A percentile compares a stretch with the other conserved stretches of the same genome.
These are phyloP conservation scores for Thalassarche chlororhynchos DNA, from an alignment of 2,113 vertebrate genomes.

Conservation along the genomic window DNA sequence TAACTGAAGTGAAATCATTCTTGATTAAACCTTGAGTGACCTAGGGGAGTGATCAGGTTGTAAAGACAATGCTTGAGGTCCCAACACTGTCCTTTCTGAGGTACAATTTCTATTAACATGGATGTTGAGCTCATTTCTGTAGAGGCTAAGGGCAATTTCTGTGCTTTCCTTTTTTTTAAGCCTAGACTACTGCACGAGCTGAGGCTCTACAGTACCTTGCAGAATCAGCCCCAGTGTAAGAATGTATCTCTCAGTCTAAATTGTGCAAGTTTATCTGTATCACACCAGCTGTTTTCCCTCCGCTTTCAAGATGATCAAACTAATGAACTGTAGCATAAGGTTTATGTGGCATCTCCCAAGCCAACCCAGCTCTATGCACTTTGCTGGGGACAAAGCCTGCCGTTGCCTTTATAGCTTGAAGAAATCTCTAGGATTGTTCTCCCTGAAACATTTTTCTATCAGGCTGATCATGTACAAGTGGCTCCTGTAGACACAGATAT, in stretches of 20 bases:
- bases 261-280: neutral
- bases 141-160: neutral
- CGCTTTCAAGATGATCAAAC: neutral
- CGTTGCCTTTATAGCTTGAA: neutral
- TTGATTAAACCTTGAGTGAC: neutral
- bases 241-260: neutral
- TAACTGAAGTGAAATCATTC: neutral
- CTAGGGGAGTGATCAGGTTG: neutral
- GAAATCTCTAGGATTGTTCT: neutral
- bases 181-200: neutral
- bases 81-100: neutral
- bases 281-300: neutral
- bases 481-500: neutral
- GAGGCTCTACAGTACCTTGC: neutral
- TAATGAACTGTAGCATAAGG: neutral
- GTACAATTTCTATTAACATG: neutral
- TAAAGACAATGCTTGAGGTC: neutral
- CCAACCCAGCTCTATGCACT: neutral
- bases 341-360: neutral
- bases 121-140: neutral
- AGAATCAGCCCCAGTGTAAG: neutral
- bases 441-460: neutral
- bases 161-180: neutral
- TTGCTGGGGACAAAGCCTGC: neutral
- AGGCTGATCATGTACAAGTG: accelerated